phyloP scores from a whole-genome alignment of 2,113 vertebrate genomes.

The Xiphorhynchus elegans region DNA sequence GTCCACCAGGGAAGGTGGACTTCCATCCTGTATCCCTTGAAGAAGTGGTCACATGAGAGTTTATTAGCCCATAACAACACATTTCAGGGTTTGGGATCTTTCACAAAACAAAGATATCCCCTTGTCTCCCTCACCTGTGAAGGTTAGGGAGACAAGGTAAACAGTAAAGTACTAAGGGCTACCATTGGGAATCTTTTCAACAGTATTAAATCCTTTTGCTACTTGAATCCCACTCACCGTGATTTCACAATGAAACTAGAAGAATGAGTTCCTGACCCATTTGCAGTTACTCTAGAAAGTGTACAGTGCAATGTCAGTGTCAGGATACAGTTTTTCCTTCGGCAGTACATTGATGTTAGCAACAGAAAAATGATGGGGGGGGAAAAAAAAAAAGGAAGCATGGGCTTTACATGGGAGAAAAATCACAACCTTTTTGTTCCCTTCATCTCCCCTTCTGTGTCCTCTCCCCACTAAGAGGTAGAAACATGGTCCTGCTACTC shows the following conservation, averaged over 20 bases:
- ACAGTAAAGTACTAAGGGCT: background rate
- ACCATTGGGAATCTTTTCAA: background rate
- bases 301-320: background rate
- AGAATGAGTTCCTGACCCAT: background rate
- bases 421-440: fast-evolving
- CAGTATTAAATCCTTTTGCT: background rate
- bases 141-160: no score
- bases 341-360: background rate
- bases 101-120: background rate
- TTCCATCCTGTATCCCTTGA: background rate
- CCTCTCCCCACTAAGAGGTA: background rate
- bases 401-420: background rate
- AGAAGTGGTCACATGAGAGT: background rate
- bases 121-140: background rate
- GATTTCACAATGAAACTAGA: background rate
- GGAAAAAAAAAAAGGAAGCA: background rate
- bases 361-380: background rate
- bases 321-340: background rate
- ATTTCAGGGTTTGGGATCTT: background rate
- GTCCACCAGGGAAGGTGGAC: background rate
- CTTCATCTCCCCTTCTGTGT: background rate
- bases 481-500: background rate
- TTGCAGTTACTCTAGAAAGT: background rate
- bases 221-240: background rate
- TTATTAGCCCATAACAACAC: background rate